phyloP scores from a whole-genome alignment of 2,797 vertebrate genomes.

The Rhinella marina region DNA sequence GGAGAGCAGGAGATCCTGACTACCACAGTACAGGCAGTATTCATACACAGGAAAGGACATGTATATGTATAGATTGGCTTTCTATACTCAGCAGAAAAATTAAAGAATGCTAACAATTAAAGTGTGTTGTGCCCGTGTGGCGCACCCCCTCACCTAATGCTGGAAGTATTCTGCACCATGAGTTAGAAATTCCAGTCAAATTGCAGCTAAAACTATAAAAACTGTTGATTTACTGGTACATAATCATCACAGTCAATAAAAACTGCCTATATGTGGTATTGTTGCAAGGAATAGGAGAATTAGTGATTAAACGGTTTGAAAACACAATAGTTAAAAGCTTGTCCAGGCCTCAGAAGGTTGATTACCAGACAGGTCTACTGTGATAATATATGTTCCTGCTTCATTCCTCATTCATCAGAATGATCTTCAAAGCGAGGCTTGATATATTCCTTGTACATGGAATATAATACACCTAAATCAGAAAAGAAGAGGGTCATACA shows the following conservation, averaged over 20 bases:
- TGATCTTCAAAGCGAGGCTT: conserved; percentile 64
- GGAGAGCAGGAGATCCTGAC: background rate
- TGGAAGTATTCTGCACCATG: background rate
- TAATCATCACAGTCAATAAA: background rate
- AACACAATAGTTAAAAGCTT: background rate
- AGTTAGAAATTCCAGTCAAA: background rate
- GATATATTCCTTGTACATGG: conserved; percentile 76
- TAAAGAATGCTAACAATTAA: background rate
- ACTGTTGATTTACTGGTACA: background rate
- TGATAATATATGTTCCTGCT: background rate
- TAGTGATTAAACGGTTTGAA: background rate
- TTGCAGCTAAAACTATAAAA: background rate
- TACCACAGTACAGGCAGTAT: background rate
- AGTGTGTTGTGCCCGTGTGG: background rate
- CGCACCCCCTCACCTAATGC: background rate
- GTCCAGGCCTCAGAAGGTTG: background rate
- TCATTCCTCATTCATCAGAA: conserved; percentile 63
- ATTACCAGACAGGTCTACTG: conserved; percentile 22
- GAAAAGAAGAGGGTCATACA: conserved; percentile 23
- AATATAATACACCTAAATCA: conserved; percentile 74
- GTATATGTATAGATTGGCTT: background rate
- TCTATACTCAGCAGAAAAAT: background rate
- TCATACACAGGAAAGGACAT: background rate
- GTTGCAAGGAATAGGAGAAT: background rate
- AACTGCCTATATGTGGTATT: background rate